Conservation (phyloP, 2,797 vertebrate species). For the Naso thynnoides region DNA sequence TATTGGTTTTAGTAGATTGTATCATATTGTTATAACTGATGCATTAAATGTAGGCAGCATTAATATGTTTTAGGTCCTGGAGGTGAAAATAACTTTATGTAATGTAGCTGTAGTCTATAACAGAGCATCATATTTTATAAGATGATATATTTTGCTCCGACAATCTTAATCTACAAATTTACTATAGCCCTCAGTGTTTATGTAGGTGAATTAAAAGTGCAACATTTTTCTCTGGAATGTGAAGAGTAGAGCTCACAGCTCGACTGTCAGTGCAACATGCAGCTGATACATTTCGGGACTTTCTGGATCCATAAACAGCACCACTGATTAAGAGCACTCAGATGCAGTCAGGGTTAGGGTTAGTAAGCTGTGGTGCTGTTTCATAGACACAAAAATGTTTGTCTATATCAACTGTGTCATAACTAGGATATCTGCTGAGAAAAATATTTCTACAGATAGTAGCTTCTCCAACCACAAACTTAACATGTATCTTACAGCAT, state of each 20-base stretch:
- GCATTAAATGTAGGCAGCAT: neutral
- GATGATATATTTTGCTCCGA: neutral
- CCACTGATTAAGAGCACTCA: neutral
- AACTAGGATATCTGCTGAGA: too few species aligned
- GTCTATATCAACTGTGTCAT: too few species aligned
- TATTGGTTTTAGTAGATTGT: too few species aligned
- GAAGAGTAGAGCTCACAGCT: neutral
- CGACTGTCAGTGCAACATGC: neutral
- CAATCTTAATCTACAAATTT: neutral
- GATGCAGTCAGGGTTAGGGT: too few species aligned
- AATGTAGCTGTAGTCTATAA: neutral
- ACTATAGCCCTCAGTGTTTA: neutral
- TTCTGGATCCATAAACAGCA: conserved; percentile 4
- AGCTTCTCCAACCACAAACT: too few species aligned
- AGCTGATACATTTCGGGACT: neutral
- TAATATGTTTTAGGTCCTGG: neutral
- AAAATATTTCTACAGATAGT: too few species aligned
- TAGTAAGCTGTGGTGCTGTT: too few species aligned
- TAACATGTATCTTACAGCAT: too few species aligned
- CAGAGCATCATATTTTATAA: neutral
- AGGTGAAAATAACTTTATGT: neutral
- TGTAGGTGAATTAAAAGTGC: too few species aligned
- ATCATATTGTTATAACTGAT: neutral
- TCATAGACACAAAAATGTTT: too few species aligned
- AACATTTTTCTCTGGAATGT: neutral